Evolutionary conservation across 2,888 invertebrate genomes (phyloP), one percentile per base, ranked within the genome.

Genomic region (Pecten maximus): DNA sequence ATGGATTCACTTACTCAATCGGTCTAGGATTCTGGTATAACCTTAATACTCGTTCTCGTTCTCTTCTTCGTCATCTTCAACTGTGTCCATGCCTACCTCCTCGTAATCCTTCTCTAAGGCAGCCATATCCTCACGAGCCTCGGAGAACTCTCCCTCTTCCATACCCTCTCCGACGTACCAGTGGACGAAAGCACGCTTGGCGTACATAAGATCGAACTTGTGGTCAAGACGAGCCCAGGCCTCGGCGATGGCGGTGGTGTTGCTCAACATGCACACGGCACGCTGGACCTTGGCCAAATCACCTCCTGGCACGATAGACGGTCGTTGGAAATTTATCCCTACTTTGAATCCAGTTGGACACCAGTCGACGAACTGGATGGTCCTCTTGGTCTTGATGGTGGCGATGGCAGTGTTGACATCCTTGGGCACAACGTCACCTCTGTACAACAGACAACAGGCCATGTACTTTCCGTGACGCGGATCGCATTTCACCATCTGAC

Each of bases 181-280:
- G 97, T 99, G 98, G 15, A 99, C 98, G 96, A 99, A 99, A 2
- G 98, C 98, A 91, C 98, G 97, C 96, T 98, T 98, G 91, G 98
- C 97, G 95, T 98, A 98, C 98, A 99, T 98, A 87, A 98, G 96
- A 91, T 98, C 98, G 96, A 98, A 98, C 96, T 99, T 99, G 94
- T 97, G 97, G 94, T 98, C 97, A 39, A 99, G 97, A 89, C 98
- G 97, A 91, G 98, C 98, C 98, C 98, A 99, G 89, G 98, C 98
- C 95, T 98, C 98, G 23, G 98, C 98, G 95, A 99, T 98, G 94
- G 98, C 98, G n/a, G 98, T 99, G 8, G 99, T 99, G 97, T 99
- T 99, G 96, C 98, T 98, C 89, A 98, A 97, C 98, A 98, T 98
- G 91, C 98, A 93, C 74, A 97, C 96, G 48, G 97, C 97, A 89